Evolutionary conservation across 2,113 vertebrate genomes (phyloP), one percentile per base, ranked within the genome.

Genomic region (Pseudopipra pipra): DNA sequence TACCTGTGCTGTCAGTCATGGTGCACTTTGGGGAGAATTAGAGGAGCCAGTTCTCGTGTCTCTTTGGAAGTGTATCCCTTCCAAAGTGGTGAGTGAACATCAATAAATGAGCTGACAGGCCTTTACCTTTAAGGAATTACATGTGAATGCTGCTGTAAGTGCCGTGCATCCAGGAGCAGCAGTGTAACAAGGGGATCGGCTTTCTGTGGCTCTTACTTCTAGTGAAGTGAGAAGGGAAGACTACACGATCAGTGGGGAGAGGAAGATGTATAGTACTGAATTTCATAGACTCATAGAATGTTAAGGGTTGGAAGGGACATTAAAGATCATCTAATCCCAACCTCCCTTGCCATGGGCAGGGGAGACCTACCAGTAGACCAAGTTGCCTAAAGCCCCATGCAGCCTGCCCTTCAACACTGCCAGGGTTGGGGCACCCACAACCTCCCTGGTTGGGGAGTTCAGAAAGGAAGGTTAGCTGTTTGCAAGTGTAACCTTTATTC

Each of bases 191-290:
- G 51, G 1, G 1, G 25, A 17, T 66, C 55, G 22, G 24, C 35
- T 74, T 89, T 33, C 35, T 47, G 9, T 27, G 33, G 12, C 54
- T 73, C 25, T 41, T 43, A 7, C 16, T 81, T 37, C 22, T 39
- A 14, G 31, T 72, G 14, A 18, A 70, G 3, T 47, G 24, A 22
- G 66, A 73, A 47, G 54, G 11, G 12, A 47, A 66, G 27, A 51
- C 24, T n/a, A 13, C 0, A 0, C 67, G 22, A 43, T 41, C 1
- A 0, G 9, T 27, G 12, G 12, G 33, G 19, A 49, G 20, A 22
- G 24, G 27, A 47, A 31, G 19, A 55, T 76, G 8, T 28, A 2
- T 39, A 23, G 17, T 28, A 14, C 5, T 35, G 24, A 37, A 66
- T 76, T 84, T n/a, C 47, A 31, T 18, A 31, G 46, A 74, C 30